Conservation (phyloP, 2,797 vertebrate genomes). For the Helicolenus hilgendorfi region DNA sequence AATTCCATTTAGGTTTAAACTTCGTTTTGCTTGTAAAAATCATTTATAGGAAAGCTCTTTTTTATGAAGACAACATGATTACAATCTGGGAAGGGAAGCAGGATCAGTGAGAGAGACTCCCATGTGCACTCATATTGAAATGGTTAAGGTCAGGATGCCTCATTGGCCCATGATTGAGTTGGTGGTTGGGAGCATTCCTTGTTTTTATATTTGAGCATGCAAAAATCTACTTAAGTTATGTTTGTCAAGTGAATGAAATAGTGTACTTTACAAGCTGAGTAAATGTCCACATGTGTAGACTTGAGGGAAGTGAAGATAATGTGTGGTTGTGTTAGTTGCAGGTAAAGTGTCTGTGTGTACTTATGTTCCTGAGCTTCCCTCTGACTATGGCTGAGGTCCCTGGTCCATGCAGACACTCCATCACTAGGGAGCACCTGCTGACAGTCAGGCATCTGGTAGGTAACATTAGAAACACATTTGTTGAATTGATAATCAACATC, state of each 20-base stretch:
- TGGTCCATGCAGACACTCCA: conserved; percentile 90
- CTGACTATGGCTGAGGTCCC: conserved; percentile 88
- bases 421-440: conserved; percentile 89
- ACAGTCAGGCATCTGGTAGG: conserved; percentile 88
- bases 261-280: not conserved
- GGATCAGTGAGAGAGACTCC: not conserved
- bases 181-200: not conserved
- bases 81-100: not conserved
- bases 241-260: not conserved
- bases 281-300: not conserved
- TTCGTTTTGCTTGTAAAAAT: conserved; percentile 33
- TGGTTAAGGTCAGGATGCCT: not conserved
- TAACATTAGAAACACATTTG: conserved; percentile 7
- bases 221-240: not conserved
- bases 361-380: conserved; percentile 89
- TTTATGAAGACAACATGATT: not conserved
- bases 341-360: conserved; percentile 90
- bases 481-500: not conserved
- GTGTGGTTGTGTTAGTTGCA: conserved; percentile 76
- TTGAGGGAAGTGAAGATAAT: not conserved
- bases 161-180: not conserved
- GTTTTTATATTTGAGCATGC: not conserved
- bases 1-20: conserved; percentile 16
- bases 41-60: not conserved
- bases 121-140: conserved; percentile 5